Evolutionary conservation across 2,113 vertebrate genomes (phyloP), one percentile per base, ranked within the genome.

Genomic region (Picathartes gymnocephalus): DNA sequence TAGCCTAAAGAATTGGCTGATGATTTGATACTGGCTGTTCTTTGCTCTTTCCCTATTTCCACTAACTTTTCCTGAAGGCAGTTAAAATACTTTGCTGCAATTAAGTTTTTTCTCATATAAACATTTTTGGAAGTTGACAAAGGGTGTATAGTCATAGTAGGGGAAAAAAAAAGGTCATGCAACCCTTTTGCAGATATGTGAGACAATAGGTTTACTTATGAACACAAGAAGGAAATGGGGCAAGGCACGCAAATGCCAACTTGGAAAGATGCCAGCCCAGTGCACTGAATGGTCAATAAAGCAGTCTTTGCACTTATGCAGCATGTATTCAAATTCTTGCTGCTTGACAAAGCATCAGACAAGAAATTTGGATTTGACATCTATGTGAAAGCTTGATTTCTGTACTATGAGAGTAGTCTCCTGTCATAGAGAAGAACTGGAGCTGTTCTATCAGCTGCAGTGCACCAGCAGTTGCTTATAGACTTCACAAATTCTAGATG

Each of bases 11-110:
- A 68, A 35, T 20, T 89, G 64, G 45, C 68, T 86, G 22, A 66
- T 35, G 2, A 33, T 73, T 48, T 0, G 1, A 62, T 48, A 56
- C 28, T 77, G 51, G 23, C 83, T 90, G 13, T 71, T 72, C 39
- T 70, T 83, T 82, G 13, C 8, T 65, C 66, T 70, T 92, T 83
- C 30, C 56, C 11, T 74, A 14, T 48, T 93, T 31, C 18, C 37
- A 65, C 62, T 60, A 35, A 92, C 88, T 82, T 87, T 69, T 65
- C n/a, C 62, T 74, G 61, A 82, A 86, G n/a, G 45, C 51, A 92
- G 70, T 92, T 92, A 85, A 94, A 96, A 81, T 66, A 93, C 33
- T 21, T 85, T 65, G 44, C 76, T 87, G 47, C 57, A 79, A 65
- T 81, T 5, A 89, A 45, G 4, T 42, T 78, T 92, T 88, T 79